Percentiles rank a stretch among this genome's conserved stretches.
These are phyloP conservation scores for Agrotis clavis DNA, from an alignment of 2,888 invertebrate genomes.

Conservation along the genomic window DNA sequence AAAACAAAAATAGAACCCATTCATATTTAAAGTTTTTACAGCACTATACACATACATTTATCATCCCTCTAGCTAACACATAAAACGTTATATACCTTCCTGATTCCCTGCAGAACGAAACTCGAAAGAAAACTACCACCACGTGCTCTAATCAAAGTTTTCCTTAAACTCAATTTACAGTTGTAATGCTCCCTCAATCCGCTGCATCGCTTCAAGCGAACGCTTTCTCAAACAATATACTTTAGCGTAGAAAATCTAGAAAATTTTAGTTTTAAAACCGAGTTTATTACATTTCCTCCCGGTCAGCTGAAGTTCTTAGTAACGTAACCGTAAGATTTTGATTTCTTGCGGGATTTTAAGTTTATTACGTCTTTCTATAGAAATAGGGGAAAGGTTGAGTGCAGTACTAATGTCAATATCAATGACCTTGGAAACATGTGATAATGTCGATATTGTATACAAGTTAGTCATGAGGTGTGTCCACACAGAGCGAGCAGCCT, in stretches of 20 bases:
- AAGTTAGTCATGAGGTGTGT: too few species aligned
- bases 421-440: too few species aligned
- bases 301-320: conserved; percentile 26
- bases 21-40: too few species aligned
- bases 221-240: conserved; percentile 40
- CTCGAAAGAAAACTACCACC: conserved; percentile 12
- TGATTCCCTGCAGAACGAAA: conserved; percentile 30
- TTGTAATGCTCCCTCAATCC: conserved; percentile 27
- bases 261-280: conserved; percentile 34
- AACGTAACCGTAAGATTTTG: conserved; percentile 23
- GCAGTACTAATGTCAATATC: background rate
- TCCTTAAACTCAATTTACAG: conserved; percentile 41
- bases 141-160: conserved; percentile 50
- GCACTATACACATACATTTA: too few species aligned
- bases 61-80: background rate
- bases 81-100: conserved; percentile 5
- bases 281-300: conserved; percentile 41
- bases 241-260: conserved; percentile 29
- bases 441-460: too few species aligned
- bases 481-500: too few species aligned
- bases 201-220: conserved; percentile 33
- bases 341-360: conserved; percentile 29
- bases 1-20: too few species aligned
- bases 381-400: background rate
- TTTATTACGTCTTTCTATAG: conserved; percentile 11